Evolutionary conservation across 2,113 vertebrate species (phyloP), one percentile per base, ranked within the genome.

Genomic region (Passer domesticus): DNA sequence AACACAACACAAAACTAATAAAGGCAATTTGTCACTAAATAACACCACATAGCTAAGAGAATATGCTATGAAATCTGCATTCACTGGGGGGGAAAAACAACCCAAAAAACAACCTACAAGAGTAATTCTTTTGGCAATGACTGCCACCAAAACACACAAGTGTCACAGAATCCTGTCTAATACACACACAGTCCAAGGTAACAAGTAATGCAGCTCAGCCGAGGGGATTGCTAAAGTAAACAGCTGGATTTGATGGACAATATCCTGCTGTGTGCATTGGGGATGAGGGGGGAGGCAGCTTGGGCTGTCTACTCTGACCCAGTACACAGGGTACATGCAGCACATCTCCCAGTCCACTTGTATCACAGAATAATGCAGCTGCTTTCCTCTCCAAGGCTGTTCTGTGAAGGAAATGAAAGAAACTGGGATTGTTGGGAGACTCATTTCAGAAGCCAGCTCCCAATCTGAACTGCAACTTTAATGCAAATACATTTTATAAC

Each of bases 251-350:
- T 58, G 37, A 58, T 44, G 47, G 60, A 56, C 63, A 73, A 8
- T 13, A 50, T 7, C 23, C 47, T 5, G 0, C 41, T 52, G 44
- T 28, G 46, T 46, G 41, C 28, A 11, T 15, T 41, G 10, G 49
- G 52, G 49, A n/a, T 17, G 14, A 73, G 44, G 60, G 13, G 10
- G 31, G 19, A 80, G 73, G 44, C 22, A 73, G 33, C 18, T 5
- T 55, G 35, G 25, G 6, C 55, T 39, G 7, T 7, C 37, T 37
- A 4, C 31, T 20, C 44, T 60, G 68, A 73, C 11, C 28, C 44
- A 13, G 13, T 2, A 20, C 66, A 30, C 58, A 50, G 39, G 25
- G 46, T 6, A 28, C 2, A 0, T 1, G 11, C 58, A 75, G 43
- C 33, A 21, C 44, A 24, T 25, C 31, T 77, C 49, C 58, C 43